Evolutionary conservation across 2,113 vertebrate species (phyloP), one percentile per base, ranked within the genome.

Genomic region (Hipposideros armiger): DNA sequence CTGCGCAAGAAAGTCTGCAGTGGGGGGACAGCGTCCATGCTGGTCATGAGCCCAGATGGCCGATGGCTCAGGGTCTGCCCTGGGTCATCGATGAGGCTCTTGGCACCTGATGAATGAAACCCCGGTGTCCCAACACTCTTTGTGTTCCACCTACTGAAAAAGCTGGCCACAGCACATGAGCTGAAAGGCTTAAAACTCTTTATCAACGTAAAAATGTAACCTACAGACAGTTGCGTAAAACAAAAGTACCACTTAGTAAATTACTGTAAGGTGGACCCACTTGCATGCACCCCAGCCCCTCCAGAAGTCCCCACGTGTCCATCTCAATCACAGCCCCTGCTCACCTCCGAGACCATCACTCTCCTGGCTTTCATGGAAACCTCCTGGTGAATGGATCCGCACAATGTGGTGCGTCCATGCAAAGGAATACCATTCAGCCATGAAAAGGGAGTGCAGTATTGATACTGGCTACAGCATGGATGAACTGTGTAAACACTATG

Each of bases 1-100:
- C 40, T 76, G 50, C 3, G 32, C 7, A 3, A 28, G 58, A 67
- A 47, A 28, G 20, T 14, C 10, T 3, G 32, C 15, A 2, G 8
- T 1, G 28, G 77, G 9, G 24, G 78, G 36, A n/a, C 6, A 6
- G 5, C 2, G 20, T 20, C 14, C 9, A 36, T 45, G 26, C 19
- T 64, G 47, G 66, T 5, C 0, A 5, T 1, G 19, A 58, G 32
- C 47, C 24, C 7, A 0, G 3, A 32, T 0, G 19, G 6, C 1
- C 0, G 4, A 13, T 13, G 36, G 56, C 16, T 64, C 94, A 24
- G 82, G 54, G 11, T 24, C 66, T 70, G 47, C 30, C 60, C 36
- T 4, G 22, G 0, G 0, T 47, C 47, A 2, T 0, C 0, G 15
- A 42, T 24, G 69, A 73, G 47, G 15, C 47, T 50, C 30, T 24